These are phyloP conservation scores for Abscondita cerata DNA, from an alignment of 2,888 invertebrate genomes.

Conservation along the genomic window DNA sequence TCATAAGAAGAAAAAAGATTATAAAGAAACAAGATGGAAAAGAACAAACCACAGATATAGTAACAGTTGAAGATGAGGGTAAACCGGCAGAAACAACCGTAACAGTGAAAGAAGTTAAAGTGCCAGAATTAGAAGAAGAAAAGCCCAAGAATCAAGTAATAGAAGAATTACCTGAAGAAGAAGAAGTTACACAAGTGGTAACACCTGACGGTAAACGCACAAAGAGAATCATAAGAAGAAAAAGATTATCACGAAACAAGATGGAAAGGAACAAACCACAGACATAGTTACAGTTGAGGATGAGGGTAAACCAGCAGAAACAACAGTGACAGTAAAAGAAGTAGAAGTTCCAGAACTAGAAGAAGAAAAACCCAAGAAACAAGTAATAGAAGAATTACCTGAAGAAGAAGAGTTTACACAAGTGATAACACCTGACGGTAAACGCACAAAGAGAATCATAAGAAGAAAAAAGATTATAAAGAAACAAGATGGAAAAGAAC, in stretches of 20 bases:
- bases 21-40: conserved; percentile 48
- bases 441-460: conserved; percentile 40
- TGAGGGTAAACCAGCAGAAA: conserved; percentile 46
- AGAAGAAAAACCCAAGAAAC: conserved; percentile 52
- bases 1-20: conserved; percentile 52
- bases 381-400: conserved; percentile 42
- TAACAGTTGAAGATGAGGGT: conserved; percentile 50
- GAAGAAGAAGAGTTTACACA: conserved; percentile 40
- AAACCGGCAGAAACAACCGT: conserved; percentile 50
- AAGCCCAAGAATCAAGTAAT: conserved; percentile 43
- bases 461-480: conserved; percentile 42
- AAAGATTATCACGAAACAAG: conserved; percentile 26
- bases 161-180: conserved; percentile 42
- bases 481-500: conserved; percentile 47
- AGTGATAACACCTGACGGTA: conserved; percentile 43
- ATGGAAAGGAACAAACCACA: conserved; percentile 45
- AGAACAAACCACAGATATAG: conserved; percentile 46
- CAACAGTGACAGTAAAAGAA: conserved; percentile 46
- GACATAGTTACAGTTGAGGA: conserved; percentile 54
- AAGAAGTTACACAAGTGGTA: conserved; percentile 33
- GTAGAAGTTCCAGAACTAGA: conserved; percentile 35
- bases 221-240: conserved; percentile 19
- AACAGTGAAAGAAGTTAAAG: conserved; percentile 43
- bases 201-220: conserved; percentile 34
- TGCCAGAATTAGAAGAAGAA: conserved; percentile 26